Evolutionary conservation across 2,888 invertebrate genomes (phyloP).

Genomic region (Agrotis exclamationis): DNA sequence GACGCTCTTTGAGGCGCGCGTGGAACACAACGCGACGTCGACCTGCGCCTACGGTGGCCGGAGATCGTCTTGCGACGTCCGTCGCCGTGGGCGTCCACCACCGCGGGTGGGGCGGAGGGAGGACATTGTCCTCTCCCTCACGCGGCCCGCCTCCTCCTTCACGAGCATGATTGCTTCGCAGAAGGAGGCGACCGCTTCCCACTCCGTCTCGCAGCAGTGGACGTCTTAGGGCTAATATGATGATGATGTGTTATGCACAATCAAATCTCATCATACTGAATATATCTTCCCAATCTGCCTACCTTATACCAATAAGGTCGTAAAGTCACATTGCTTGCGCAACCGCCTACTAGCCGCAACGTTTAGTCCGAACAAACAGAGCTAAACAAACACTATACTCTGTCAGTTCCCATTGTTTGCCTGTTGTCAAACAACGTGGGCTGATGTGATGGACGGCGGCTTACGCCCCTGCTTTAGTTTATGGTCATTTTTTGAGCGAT

Average conservation of each 20-base stretch:
- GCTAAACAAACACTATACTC: conserved; percentile 77
- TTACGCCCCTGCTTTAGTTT: conserved; percentile 29
- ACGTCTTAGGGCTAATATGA: no score
- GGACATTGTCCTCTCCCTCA: no score
- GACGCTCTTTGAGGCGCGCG: no score
- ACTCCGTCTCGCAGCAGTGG: no score
- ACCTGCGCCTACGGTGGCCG: no score
- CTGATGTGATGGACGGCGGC: conserved; percentile 35
- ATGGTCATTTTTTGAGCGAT: conserved; percentile 9
- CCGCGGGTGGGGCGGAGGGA: no score
- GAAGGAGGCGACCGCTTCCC: no score
- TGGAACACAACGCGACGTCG: no score
- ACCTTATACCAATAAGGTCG: conserved; percentile 8
- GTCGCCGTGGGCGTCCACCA: no score
- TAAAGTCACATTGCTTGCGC: conserved; percentile 30
- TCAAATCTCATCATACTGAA: not conserved
- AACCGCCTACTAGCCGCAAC: conserved; percentile 69
- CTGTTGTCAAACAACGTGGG: conserved; percentile 59
- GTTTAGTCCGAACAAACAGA: conserved; percentile 76
- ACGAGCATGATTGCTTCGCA: no score
- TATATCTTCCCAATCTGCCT: not conserved
- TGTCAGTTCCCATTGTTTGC: conserved; percentile 85
- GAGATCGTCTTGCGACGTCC: no score
- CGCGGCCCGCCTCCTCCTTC: no score
- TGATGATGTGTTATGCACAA: not conserved